Percentiles rank a stretch among this genome's conserved stretches.
Evolutionary conservation across 2,888 invertebrate species (phyloP).

Genomic region (Eilema depressum): DNA sequence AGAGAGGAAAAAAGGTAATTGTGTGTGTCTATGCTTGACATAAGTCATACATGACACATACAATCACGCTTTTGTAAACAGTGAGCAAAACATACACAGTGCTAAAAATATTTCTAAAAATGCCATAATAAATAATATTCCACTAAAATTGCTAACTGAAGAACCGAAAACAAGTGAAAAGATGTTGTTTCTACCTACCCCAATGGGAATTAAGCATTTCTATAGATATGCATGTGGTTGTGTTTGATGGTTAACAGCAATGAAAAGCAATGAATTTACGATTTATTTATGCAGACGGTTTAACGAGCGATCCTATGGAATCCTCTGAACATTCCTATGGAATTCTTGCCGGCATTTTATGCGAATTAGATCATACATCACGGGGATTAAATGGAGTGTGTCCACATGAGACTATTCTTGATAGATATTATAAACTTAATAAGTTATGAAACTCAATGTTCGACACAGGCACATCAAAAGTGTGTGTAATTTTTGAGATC

Average conservation of each 20-base stretch:
- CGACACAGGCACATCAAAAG: not conserved
- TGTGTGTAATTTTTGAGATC: too few relatives aligned
- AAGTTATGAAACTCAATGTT: constrained; percentile 38
- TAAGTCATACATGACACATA: too few relatives aligned
- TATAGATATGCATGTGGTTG: not conserved
- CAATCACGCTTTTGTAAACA: too few relatives aligned
- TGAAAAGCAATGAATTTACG: constrained; percentile 9
- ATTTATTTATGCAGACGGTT: constrained; percentile 13
- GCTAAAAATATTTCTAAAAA: not conserved
- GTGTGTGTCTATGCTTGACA: too few relatives aligned
- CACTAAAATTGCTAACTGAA: too few relatives aligned
- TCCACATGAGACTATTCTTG: constrained; percentile 44
- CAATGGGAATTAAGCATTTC: not conserved
- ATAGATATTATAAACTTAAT: constrained; percentile 38
- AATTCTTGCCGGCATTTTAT: constrained; percentile 15
- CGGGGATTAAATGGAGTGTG: constrained; percentile 47
- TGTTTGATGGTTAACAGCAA: constrained; percentile 9
- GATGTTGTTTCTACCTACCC: not conserved
- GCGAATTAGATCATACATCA: constrained; percentile 39
- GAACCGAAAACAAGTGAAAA: not conserved
- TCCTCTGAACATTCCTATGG: constrained; percentile 7
- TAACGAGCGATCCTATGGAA: constrained; percentile 3
- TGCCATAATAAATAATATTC: too few relatives aligned
- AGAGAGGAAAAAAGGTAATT: too few relatives aligned
- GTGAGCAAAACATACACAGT: not conserved